These are phyloP conservation scores for Microplitis manilae DNA, from an alignment of 2,888 invertebrate genomes.

Conservation along the genomic window DNA sequence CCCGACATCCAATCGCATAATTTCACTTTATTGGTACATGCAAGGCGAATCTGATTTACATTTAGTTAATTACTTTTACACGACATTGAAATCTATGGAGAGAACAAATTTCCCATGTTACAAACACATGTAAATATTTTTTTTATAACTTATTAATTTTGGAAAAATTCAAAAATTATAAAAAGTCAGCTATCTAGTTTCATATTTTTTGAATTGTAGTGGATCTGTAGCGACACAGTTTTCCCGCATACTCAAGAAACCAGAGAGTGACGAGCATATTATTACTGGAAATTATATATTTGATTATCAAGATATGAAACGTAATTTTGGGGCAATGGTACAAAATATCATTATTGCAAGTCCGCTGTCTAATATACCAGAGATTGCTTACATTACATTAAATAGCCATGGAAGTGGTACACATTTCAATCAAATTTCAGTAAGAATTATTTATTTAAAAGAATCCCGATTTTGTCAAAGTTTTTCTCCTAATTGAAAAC, in stretches of 20 bases:
- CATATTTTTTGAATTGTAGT: slow-evolving; percentile 68
- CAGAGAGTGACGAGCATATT: slow-evolving; percentile 76
- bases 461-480: too few relatives aligned
- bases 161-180: too few relatives aligned
- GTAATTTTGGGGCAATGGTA: slow-evolving; percentile 76
- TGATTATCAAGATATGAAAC: slow-evolving; percentile 78
- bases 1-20: slow-evolving; percentile 78
- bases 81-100: slow-evolving; percentile 80
- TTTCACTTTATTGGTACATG: slow-evolving; percentile 81
- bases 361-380: slow-evolving; percentile 78
- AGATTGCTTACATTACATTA: slow-evolving; percentile 75
- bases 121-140: slow-evolving; percentile 74
- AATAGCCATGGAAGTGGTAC: slow-evolving; percentile 75
- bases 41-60: slow-evolving; percentile 77
- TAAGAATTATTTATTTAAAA: slow-evolving; percentile 62
- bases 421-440: slow-evolving; percentile 76
- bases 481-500: too few relatives aligned
- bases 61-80: slow-evolving; percentile 81
- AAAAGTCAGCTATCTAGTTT: too few relatives aligned
- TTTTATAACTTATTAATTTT: too few relatives aligned
- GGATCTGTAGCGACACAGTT: slow-evolving; percentile 79
- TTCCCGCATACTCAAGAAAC: slow-evolving; percentile 76
- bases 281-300: slow-evolving; percentile 82
- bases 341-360: slow-evolving; percentile 79
- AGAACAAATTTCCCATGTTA: slow-evolving; percentile 80